Evolutionary conservation across 2,888 invertebrate genomes (phyloP).

Genomic region (Epinotia bilunana): DNA sequence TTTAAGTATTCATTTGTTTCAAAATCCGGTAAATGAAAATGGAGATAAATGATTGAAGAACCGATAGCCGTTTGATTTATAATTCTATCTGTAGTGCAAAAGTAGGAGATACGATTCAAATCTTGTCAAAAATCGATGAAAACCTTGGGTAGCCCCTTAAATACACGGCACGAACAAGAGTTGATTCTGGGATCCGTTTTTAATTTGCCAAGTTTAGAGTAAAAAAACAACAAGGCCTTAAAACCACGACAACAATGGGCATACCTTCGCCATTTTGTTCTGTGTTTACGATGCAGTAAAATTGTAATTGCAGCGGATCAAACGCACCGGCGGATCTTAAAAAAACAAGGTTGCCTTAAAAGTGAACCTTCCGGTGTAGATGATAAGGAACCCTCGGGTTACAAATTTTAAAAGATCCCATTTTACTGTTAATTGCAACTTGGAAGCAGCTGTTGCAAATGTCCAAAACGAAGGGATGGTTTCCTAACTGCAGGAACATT

Average conservation of each 20-base stretch:
- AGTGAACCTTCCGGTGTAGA: constrained; percentile 12
- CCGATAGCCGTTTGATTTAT: too few species aligned
- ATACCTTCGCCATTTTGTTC: constrained; percentile 74
- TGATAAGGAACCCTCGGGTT: constrained; percentile 8
- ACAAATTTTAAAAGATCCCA: constrained; percentile 9
- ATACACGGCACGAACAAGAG: not conserved
- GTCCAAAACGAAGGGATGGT: not conserved
- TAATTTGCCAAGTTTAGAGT: not conserved
- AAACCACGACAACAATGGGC: constrained; percentile 70
- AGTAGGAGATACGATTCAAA: too few species aligned
- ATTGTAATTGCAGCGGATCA: constrained; percentile 80
- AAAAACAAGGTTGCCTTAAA: constrained; percentile 26
- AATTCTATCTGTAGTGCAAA: too few species aligned
- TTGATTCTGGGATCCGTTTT: not conserved
- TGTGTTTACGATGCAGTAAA: constrained; percentile 78
- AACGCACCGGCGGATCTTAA: constrained; percentile 63
- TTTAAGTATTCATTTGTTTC: too few species aligned
- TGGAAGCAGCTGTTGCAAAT: constrained; percentile 26
- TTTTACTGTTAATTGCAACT: constrained; percentile 10
- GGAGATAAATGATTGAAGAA: too few species aligned
- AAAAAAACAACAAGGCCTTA: constrained; percentile 53
- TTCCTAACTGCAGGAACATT: not conserved
- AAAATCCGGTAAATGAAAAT: too few species aligned
- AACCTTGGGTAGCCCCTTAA: too few species aligned
- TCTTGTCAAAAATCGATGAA: too few species aligned